Evolutionary conservation across 2,113 vertebrate species (phyloP), one percentile per base, ranked within the genome.

Genomic region (Elanoides forficatus): DNA sequence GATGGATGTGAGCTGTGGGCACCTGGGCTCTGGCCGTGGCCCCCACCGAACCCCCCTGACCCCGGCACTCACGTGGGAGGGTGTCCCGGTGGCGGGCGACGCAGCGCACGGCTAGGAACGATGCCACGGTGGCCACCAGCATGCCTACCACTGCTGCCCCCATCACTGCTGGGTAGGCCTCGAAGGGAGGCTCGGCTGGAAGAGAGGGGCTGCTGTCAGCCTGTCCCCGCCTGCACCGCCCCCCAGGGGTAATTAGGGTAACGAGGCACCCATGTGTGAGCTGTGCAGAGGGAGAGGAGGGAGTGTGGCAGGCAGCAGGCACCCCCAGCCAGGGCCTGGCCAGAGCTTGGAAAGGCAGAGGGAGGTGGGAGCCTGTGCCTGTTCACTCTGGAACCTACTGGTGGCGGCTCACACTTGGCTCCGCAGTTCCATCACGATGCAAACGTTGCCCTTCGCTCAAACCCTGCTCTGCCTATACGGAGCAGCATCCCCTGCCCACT

Each of bases 161-260:
- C 2, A 20, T 84, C 95, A 93, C 95, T 0, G 96, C 96, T 0
- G 90, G 93, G 50, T 93, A 94, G 2, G 95, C 95, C 55, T 94
- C 95, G 6, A 95, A 93, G 72, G 95, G 93, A 11, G 94, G 95
- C 92, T 96, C 93, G 1, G 96, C 96, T 97, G 90, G 59, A 94
- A 95, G 59, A 94, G 95, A 96, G 63, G 0, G 1, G 60, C 5
- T 2, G 3, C 40, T 6, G 0, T 92, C 56, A 82, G 48, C 48
- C 42, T 3, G 7, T 3, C 9, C 17, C 6, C 14, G n/a, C 10
- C 18, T 27, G 26, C 26, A 52, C 26, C 50, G 6, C 18, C 9
- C 2, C 15, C 27, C 25, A 0, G 21, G 47, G 14, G 7, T 47
- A 32, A 60, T 26, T 26, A 60, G 32, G 29, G 7, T 30, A 56